These are phyloP conservation scores for Lophotis ruficrista DNA, from an alignment of 2,113 vertebrate species.

Conservation along the genomic window DNA sequence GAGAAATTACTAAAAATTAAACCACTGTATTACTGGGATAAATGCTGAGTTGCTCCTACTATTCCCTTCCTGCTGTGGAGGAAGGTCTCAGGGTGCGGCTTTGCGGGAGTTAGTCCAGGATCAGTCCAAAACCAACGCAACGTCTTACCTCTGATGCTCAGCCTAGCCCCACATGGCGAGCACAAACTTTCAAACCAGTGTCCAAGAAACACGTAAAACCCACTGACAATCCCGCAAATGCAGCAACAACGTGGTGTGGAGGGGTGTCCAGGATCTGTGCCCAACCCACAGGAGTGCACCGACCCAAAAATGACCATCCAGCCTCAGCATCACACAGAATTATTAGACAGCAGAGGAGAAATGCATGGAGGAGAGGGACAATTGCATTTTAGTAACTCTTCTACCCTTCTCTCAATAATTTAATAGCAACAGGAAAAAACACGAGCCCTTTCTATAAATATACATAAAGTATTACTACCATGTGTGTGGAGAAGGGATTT, in stretches of 20 bases:
- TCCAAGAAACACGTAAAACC: not conserved
- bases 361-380: not conserved
- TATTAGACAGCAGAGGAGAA: not conserved
- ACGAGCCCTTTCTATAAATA: constrained; percentile 40
- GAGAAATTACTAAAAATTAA: not conserved
- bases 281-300: not conserved
- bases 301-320: not conserved
- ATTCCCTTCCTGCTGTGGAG: not conserved
- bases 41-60: not conserved
- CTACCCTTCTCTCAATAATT: not conserved
- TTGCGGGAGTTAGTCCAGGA: not conserved
- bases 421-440: not conserved
- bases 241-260: not conserved
- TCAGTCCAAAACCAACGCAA: not conserved
- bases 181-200: not conserved
- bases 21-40: not conserved
- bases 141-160: not conserved
- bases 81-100: not conserved
- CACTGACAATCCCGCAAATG: accelerated
- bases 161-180: not conserved
- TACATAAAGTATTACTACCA: not conserved
- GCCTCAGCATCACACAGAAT: not conserved
- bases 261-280: not conserved
- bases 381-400: not conserved
- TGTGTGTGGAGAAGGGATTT: constrained; percentile 2